These are phyloP conservation scores for Priocnemis perturbator DNA, from an alignment of 2,888 invertebrate species.

Conservation along the genomic window DNA sequence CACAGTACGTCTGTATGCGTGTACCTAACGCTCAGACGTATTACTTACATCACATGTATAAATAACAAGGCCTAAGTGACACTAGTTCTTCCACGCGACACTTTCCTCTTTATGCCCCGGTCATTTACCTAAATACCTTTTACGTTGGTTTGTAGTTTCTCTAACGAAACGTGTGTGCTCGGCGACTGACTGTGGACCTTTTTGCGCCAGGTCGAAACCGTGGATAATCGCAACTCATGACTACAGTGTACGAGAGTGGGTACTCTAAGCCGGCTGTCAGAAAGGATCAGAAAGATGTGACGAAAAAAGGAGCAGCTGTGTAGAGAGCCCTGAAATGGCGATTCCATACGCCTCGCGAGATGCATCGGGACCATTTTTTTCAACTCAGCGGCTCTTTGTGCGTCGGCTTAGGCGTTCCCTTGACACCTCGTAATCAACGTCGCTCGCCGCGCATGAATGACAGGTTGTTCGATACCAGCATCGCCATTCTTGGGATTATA, in stretches of 20 bases:
- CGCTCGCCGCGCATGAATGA: neutral
- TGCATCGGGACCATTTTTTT: slow-evolving; percentile 30
- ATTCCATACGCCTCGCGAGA: slow-evolving; percentile 57
- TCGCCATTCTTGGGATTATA: neutral
- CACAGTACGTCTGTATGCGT: too few relatives aligned
- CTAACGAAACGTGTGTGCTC: slow-evolving; percentile 1
- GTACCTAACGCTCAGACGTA: too few relatives aligned
- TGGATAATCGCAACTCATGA: slow-evolving; percentile 62
- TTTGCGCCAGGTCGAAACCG: slow-evolving; percentile 38
- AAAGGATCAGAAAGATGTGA: slow-evolving; percentile 40
- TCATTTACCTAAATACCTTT: too few relatives aligned
- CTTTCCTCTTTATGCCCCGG: too few relatives aligned
- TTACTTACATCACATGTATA: too few relatives aligned
- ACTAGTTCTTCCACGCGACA: too few relatives aligned
- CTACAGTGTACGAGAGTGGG: slow-evolving; percentile 30
- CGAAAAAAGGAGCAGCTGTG: slow-evolving; percentile 43
- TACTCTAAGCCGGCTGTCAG: slow-evolving; percentile 39
- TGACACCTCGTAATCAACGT: slow-evolving; percentile 24
- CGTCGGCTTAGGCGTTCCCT: slow-evolving; percentile 28
- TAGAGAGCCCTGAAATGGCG: slow-evolving; percentile 61
- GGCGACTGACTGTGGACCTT: slow-evolving; percentile 36
- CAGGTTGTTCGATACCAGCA: neutral
- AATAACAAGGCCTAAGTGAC: too few relatives aligned
- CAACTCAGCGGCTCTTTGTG: slow-evolving; percentile 21
- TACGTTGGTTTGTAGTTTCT: slow-evolving; percentile 2